A percentile compares a stretch with the other conserved stretches of the same genome.
phyloP scores from a whole-genome alignment of 1,140 invertebrate species.

The Drosophila virilis region DNA sequence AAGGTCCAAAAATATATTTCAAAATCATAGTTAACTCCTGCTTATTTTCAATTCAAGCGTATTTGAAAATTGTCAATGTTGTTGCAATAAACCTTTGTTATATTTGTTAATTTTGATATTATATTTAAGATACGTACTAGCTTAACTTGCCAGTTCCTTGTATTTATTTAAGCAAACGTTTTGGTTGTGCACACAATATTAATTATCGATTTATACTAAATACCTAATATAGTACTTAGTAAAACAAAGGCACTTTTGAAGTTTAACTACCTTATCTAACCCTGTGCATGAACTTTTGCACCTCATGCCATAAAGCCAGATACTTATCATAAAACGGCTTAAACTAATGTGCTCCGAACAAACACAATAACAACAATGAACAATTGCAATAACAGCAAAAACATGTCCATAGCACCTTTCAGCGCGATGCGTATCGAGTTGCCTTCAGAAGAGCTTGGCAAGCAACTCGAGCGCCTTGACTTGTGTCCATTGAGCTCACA shows the following conservation, averaged over 20 bases:
- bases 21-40: too few species aligned
- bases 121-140: neutral
- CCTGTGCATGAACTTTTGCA: slow-evolving; percentile 66
- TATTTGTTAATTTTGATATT: neutral
- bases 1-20: too few species aligned
- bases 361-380: slow-evolving; percentile 26
- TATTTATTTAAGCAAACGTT: neutral
- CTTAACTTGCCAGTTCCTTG: neutral
- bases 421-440: slow-evolving; percentile 65
- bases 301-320: slow-evolving; percentile 50
- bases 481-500: slow-evolving; percentile 72
- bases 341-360: slow-evolving; percentile 60
- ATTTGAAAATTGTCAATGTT: too few species aligned
- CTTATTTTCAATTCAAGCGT: too few species aligned
- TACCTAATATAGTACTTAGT: neutral
- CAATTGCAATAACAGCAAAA: slow-evolving; percentile 37
- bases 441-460: slow-evolving; percentile 69
- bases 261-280: slow-evolving; percentile 25
- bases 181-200: neutral
- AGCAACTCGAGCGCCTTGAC: slow-evolving; percentile 72
- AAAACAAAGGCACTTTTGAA: neutral
- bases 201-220: neutral
- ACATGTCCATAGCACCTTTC: slow-evolving; percentile 19
- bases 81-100: neutral
- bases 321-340: slow-evolving; percentile 72